Evolutionary conservation across 2,113 vertebrate genomes (phyloP), one percentile per base, ranked within the genome.

Genomic region (Rana temporaria): DNA sequence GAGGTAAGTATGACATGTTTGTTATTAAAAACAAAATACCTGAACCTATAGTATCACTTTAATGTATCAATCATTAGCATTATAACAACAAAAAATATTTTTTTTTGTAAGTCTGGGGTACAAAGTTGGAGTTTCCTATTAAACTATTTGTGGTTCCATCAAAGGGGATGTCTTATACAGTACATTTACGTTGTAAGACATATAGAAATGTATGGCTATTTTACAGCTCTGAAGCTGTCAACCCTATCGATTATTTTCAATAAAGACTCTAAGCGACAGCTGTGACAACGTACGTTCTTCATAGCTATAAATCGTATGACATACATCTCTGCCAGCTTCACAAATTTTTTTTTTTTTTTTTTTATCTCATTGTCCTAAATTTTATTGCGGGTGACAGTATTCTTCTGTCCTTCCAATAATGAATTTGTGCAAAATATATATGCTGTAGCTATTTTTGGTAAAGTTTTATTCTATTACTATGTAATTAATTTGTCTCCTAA

Each of bases 211-310:
- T 87, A 85, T 85, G 68, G 32, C 55, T 19, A 0, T 87, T 67
- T 85, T 85, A 78, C 86, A 57, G 87, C 83, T 88, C 85, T 86
- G 86, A 87, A 80, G 84, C 89, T 88, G 88, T 89, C 88, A 90
- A 86, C 91, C 79, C 0, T 86, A 91, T 92, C 88, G 90, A 92
- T 94, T 91, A 88, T 88, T 91, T 91, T 90, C 90, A 88, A 84
- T 90, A 82, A 88, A 86, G 84, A 82, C 90, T 84, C 63, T 81
- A 63, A 84, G 84, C 85, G 89, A 89, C 89, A 89, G 89, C 83
- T 86, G 85, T 70, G 78, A 88, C 89, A 90, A 75, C 78, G 48
- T 84, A 85, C 87, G 85, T 84, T 86, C 75, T 0, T 0, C 77
- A 55, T 73, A 75, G 65, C 84, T 87, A 79, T 0, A 0, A 85